Conservation (phyloP, 2,888 invertebrate species). For the Phengaris alcon region DNA sequence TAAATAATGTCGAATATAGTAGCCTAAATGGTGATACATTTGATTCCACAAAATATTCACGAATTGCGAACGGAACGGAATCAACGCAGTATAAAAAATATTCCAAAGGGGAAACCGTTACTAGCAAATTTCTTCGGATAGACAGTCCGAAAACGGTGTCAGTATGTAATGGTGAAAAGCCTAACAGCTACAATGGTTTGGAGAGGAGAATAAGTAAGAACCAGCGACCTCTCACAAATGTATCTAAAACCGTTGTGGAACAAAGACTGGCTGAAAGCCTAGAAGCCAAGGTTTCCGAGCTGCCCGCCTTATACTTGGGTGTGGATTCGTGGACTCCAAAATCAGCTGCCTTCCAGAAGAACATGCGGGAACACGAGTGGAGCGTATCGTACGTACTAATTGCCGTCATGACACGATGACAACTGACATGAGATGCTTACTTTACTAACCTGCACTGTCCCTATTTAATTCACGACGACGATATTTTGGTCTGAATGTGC, state of each 20-base stretch:
- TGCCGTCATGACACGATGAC: constrained; percentile 26
- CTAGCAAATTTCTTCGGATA: constrained; percentile 73
- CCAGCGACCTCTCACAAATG: constrained; percentile 65
- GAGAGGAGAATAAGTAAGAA: constrained; percentile 65
- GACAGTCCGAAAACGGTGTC: constrained; percentile 74
- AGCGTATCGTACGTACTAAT: constrained; percentile 77
- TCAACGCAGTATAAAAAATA: constrained; percentile 74
- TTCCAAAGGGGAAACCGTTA: constrained; percentile 73
- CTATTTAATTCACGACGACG: neutral
- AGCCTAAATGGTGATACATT: constrained; percentile 71
- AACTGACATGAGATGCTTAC: neutral
- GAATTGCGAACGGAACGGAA: constrained; percentile 74
- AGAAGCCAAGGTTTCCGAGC: constrained; percentile 77
- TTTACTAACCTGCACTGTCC: constrained; percentile 18
- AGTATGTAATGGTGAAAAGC: constrained; percentile 71
- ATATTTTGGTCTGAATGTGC: constrained; percentile 24
- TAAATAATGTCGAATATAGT: constrained; percentile 68
- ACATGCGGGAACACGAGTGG: constrained; percentile 79
- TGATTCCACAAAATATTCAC: constrained; percentile 77
- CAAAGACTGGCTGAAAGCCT: constrained; percentile 73
- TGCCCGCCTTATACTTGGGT: constrained; percentile 85
- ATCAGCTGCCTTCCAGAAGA: constrained; percentile 79
- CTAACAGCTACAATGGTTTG: constrained; percentile 60
- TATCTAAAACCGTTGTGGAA: constrained; percentile 67
- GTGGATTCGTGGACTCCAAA: constrained; percentile 88